Percentiles rank a stretch among this genome's conserved stretches.
phyloP scores from a whole-genome alignment of 2,888 invertebrate species.

The Caenorhabditis parvicauda region DNA sequence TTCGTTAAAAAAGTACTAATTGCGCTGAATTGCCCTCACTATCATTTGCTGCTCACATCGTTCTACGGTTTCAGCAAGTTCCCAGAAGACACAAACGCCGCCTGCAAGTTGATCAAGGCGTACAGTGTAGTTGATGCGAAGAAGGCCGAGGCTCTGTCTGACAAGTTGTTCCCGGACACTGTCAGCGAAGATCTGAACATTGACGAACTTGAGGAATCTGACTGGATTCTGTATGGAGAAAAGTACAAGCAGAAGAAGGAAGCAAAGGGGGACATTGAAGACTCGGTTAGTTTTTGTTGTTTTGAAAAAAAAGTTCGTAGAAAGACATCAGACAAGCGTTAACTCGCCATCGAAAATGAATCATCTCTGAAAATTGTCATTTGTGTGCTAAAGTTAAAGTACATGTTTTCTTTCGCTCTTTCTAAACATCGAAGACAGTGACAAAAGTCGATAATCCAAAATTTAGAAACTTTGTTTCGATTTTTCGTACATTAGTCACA shows the following conservation, averaged over 20 bases:
- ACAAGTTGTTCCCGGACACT: constrained; percentile 61
- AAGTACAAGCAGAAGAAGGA: constrained; percentile 86
- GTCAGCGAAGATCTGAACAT: constrained; percentile 31
- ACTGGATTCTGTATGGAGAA: constrained; percentile 70
- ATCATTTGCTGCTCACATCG: too few species aligned
- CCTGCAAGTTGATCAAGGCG: constrained; percentile 87
- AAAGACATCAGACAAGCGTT: not conserved
- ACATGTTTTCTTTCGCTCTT: too few species aligned
- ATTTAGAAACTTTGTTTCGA: too few species aligned
- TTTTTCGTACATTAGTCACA: too few species aligned
- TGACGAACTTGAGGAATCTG: constrained; percentile 52
- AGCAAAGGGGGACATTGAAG: constrained; percentile 65
- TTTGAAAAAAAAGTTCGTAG: too few species aligned
- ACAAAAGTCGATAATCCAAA: too few species aligned
- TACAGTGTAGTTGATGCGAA: constrained; percentile 77
- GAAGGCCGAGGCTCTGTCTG: constrained; percentile 71
- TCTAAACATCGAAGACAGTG: too few species aligned
- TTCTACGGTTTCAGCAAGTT: constrained; percentile 11
- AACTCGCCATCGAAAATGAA: not conserved
- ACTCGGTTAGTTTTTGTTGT: constrained; percentile 29
- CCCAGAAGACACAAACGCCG: constrained; percentile 76
- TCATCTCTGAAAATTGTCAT: not conserved
- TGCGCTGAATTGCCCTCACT: too few species aligned
- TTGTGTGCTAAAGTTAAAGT: too few species aligned
- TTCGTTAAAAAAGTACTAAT: too few species aligned